Percentiles rank a stretch among this genome's conserved stretches.
These are phyloP conservation scores for Steinernema hermaphroditum DNA, from an alignment of 2,888 invertebrate species.

Conservation along the genomic window DNA sequence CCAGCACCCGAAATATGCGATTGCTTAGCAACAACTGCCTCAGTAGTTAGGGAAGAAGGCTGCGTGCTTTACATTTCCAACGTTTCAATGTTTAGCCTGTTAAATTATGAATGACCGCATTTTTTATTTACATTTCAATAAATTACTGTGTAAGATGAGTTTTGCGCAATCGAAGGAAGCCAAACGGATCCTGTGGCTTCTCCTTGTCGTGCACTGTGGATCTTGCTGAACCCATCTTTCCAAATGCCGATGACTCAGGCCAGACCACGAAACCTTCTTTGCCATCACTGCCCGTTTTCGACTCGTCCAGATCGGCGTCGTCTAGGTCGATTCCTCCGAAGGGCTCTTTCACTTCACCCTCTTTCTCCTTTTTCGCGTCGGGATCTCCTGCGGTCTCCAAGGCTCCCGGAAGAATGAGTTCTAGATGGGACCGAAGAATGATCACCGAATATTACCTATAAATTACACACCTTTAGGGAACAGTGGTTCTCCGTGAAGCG, in stretches of 20 bases:
- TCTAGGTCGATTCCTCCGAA: constrained; percentile 1
- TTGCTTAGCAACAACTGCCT: constrained; percentile 12
- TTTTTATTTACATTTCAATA: too few relatives aligned
- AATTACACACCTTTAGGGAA: constrained; percentile 48
- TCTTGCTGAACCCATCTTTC: background rate
- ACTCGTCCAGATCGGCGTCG: background rate
- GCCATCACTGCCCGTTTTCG: too few relatives aligned
- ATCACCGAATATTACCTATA: too few relatives aligned
- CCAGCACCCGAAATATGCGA: constrained; percentile 4
- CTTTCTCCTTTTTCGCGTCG: background rate
- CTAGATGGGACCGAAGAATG: background rate
- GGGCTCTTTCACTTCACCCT: background rate
- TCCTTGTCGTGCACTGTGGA: background rate
- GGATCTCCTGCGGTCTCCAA: background rate
- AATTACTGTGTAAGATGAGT: too few relatives aligned
- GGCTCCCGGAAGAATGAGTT: constrained; percentile 9
- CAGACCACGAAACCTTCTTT: background rate
- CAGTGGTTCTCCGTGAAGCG: constrained; percentile 60
- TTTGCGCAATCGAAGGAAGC: background rate
- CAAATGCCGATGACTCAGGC: background rate
- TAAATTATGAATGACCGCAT: too few relatives aligned
- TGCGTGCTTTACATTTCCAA: too few relatives aligned
- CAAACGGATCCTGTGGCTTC: constrained; percentile 9
- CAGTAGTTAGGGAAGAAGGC: too few relatives aligned
- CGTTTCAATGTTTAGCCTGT: too few relatives aligned